Conservation (phyloP, 2,797 vertebrate genomes). For the Hylomyscus alleni region DNA sequence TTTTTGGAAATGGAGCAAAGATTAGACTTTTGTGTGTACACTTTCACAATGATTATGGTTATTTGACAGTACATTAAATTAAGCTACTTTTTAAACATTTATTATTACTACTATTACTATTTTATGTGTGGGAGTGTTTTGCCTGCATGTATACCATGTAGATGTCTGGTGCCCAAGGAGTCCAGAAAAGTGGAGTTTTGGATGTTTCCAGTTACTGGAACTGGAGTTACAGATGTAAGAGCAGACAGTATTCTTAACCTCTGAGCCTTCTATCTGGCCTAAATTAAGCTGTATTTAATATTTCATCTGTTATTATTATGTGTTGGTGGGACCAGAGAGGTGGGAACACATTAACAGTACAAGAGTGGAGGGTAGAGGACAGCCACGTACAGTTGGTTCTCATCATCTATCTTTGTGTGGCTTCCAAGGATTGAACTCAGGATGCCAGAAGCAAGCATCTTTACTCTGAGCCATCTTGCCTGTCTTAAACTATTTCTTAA, state of each 20-base stretch:
- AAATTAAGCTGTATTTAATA: not conserved
- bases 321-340: not conserved
- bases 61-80: constrained; percentile 5
- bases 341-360: not conserved
- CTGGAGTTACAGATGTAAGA: not conserved
- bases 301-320: not conserved
- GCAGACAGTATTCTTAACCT: not conserved
- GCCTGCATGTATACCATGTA: not conserved
- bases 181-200: not conserved
- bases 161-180: not conserved
- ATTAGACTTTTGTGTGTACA: not conserved
- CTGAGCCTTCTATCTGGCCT: not conserved
- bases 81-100: constrained; percentile 22
- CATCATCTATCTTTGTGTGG: not conserved
- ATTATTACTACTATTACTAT: not conserved
- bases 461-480: not conserved
- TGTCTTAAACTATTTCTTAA: not conserved
- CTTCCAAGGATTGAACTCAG: not conserved
- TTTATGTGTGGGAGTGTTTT: not conserved
- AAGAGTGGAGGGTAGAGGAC: not conserved
- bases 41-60: constrained; percentile 42
- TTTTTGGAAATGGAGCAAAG: constrained; percentile 25
- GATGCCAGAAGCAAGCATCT: not conserved
- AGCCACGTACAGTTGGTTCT: not conserved
- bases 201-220: too few relatives aligned